Base-by-base conservation (phyloP, 2,888 invertebrate genomes). In the Microctonus aethiopoides region DNA sequence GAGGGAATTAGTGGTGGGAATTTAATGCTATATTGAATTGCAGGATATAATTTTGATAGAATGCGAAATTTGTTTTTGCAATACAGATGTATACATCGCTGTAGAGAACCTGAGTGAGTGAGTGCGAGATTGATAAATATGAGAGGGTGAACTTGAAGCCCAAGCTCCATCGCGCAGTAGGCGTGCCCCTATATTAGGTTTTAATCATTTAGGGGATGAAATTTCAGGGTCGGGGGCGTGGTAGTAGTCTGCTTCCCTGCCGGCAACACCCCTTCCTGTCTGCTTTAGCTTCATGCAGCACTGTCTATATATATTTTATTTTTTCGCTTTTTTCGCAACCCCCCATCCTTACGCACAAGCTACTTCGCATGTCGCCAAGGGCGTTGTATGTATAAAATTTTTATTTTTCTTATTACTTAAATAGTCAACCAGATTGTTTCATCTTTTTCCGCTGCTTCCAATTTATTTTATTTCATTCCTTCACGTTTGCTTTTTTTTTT, bases 141-240 rank as follows among this genome's bases (percentile, higher is more conserved):
- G 16, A 46, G 16, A 46, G 65, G 66, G 66, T 67, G 32, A 59
- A 57, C 56, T 59, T 64, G 56, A 16, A 29, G 46, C 46, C 32
- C 9, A 32, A 56, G 46, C 68, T 69, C 66, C 73, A 67, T 73
- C 73, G 71, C 69, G 73, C 68, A 69, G 79, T 83, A 82, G 86
- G 86, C 86, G 86, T 86, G 84, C 84, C 84, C 77, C 79, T 82
- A 81, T 84, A 86, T 86, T 86, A 86, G 83, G 84, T 85, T 86
- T 86, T 86, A 86, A 86, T 86, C 85, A 84, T 86, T 86, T 84
- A 84, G 73, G 75, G 77, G 73, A 84, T 84, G 85, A 85, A 85
- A 83, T 85, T 85, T 84, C 82, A 79, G 85, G 81, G 78, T 80
- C 79, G 81, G 74, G 75, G 86, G 86, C 86, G 86, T 86, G 86